Evolutionary conservation across 2,113 vertebrate genomes (phyloP).

Genomic region (Ellobius talpinus): DNA sequence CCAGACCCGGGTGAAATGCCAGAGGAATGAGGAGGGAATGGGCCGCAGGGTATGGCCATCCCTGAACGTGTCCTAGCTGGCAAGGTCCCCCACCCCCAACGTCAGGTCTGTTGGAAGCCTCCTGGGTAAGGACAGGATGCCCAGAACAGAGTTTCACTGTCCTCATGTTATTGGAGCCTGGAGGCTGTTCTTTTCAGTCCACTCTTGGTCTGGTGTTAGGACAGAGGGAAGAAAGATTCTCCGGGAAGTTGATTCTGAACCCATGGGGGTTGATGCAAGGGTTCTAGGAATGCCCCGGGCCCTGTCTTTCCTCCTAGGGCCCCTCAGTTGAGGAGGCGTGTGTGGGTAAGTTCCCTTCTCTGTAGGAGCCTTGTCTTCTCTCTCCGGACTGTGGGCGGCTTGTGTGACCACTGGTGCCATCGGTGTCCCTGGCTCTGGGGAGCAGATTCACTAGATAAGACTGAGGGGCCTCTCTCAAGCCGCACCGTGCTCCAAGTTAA

Average conservation of each 20-base stretch:
- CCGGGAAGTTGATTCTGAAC: background rate
- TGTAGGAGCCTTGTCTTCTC: conserved; percentile 73
- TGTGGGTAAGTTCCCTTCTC: conserved; percentile 13
- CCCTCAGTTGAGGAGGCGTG: background rate
- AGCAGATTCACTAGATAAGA: conserved; percentile 55
- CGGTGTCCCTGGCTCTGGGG: conserved; percentile 59
- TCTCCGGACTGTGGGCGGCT: conserved; percentile 64
- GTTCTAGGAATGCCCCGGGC: conserved; percentile 64
- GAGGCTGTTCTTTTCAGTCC: background rate
- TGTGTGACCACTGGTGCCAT: conserved; percentile 62
- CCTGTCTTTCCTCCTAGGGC: background rate
- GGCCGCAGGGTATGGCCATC: conserved; percentile 11
- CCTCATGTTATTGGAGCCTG: conserved; percentile 53
- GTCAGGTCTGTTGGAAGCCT: conserved; percentile 22
- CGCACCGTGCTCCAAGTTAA: conserved; percentile 34
- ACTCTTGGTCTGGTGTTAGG: conserved; percentile 6
- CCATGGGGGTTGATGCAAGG: conserved; percentile 5
- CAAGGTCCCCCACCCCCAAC: background rate
- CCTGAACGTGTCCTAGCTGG: conserved; percentile 60
- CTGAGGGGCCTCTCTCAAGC: background rate
- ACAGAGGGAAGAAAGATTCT: conserved; percentile 29
- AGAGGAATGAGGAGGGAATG: conserved; percentile 60
- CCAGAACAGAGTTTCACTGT: conserved; percentile 76
- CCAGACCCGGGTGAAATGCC: conserved; percentile 37
- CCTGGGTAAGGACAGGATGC: conserved; percentile 60